phyloP scores from a whole-genome alignment of 2,113 vertebrate species.

The Oncorhynchus kisutch region DNA sequence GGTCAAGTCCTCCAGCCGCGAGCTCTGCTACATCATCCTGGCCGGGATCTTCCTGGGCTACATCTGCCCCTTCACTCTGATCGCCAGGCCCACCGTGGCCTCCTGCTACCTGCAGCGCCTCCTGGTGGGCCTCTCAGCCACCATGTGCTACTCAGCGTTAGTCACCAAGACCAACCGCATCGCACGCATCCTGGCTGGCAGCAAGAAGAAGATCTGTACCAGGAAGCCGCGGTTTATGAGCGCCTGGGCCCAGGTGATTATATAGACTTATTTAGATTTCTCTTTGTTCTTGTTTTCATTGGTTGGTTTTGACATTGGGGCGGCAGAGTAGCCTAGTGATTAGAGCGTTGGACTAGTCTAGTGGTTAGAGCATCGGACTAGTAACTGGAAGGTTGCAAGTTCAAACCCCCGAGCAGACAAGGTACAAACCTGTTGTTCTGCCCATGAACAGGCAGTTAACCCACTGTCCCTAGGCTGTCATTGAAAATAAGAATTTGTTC shows the following conservation, averaged over 20 bases:
- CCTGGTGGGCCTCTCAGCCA: slow-evolving; percentile 91
- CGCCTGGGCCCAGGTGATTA: slow-evolving; percentile 87
- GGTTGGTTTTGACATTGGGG: no score
- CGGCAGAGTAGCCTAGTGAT: no score
- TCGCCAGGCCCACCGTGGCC: slow-evolving; percentile 86
- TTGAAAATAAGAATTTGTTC: no score
- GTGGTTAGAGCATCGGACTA: no score
- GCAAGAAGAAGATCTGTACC: slow-evolving; percentile 99
- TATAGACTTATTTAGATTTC: no score
- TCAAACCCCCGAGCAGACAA: no score
- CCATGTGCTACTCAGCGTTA: slow-evolving; percentile 97
- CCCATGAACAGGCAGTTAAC: no score
- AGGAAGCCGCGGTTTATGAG: slow-evolving; percentile 97
- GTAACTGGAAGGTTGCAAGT: no score
- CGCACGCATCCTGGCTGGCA: slow-evolving; percentile 93
- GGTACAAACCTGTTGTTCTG: no score
- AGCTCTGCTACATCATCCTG: slow-evolving; percentile 97
- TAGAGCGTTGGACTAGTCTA: no score
- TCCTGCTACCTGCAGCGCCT: slow-evolving; percentile 97
- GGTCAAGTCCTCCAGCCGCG: slow-evolving; percentile 96
- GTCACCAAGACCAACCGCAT: slow-evolving; percentile 98
- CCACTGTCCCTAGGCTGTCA: no score
- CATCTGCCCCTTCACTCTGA: slow-evolving; percentile 93
- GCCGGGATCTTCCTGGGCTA: slow-evolving; percentile 97
- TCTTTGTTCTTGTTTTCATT: no score